Base-by-base conservation (phyloP, 2,797 vertebrate species). In the Acanthis flammea region DNA sequence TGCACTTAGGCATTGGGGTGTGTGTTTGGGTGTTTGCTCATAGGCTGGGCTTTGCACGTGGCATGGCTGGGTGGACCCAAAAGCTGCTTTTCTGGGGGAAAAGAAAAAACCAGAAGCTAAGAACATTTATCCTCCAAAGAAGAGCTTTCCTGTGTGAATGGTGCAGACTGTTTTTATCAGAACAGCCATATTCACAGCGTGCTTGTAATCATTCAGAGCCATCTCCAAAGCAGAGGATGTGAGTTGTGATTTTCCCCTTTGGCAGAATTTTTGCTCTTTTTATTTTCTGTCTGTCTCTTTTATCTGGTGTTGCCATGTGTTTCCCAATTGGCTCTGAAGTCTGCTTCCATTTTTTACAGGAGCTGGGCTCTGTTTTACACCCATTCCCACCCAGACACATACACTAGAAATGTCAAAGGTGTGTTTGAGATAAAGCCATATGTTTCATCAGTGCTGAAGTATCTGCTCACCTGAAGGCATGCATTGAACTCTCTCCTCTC, bases 271-370 rank as follows among this genome's bases (percentile, higher is more conserved):
- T 93, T 72, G 66, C 82, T 82, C 66, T 55, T 87, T 96, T 94
- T 86, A 90, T 73, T 93, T 95, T 70, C 62, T 88, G 83, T 85
- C 88, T 95, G 92, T 94, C 83, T 96, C 93, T 95, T 96, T 97
- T 96, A 95, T 97, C 96, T 95, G 86, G 93, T 90, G 91, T 92
- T 4, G 30, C 94, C 93, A 96, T 96, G 92, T 94, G 95, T 94
- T 96, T 95, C 86, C 80, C 83, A 93, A 95, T 6, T 47, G 93
- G 83, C 91, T 96, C 95, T 89, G 94, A 92, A 93, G 75, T 82
- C 95, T 97, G 96, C 90, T 93, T 91, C 85, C 77, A 94, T 95
- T 90, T 55, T 86, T 94, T 96, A 31, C 77, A 70, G 92, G 74
- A 93, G 41, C 84, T 73, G 50, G 78, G 90, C 79, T 95, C 90